Evolutionary conservation across 1,140 invertebrate species (phyloP), one percentile per base, ranked within the genome.

Genomic region (Eurosta solidaginis): DNA sequence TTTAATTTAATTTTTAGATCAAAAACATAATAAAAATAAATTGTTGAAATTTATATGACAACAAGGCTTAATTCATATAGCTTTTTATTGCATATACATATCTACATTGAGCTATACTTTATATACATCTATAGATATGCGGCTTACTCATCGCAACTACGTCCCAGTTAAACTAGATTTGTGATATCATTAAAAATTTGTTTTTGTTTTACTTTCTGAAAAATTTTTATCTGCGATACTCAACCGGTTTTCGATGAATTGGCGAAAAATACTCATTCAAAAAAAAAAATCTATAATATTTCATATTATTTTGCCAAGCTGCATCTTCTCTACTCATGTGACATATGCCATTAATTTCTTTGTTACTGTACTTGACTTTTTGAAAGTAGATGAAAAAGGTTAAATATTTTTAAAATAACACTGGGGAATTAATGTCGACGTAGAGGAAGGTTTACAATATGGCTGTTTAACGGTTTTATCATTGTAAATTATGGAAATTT

Each of bases 121-220:
- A 59, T 27, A 12, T 27, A 59, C 25, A 20, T 4, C 9, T 14
- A 33, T 1, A 29, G 14, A 27, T 14, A 17, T 29, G 7, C 27
- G 25, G 12, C 1, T 59, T 33, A 33, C 33, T 9, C 10, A 33
- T 33, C 12, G 27, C 36, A 2, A 20, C n/a, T 40, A 20, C 3
- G 14, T 7, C 40, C 59, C 59, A 68, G 59, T 68, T 68, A 68
- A n/a, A 68, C 59, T 40, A 36, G 59, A 40, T 68, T 68, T 36
- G n/a, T 36, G 27, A 3, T 22, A 14, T 6, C 29, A 33, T 36
- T 59, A 17, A 36, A 59, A 20, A 9, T 33, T 17, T 6, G n/a
- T 27, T 40, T 68, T 68, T 22, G 40, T 68, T 68, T 29, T 40
- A 40, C 59, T 68, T 68, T 68, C 20, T 9, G 29, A 20, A 42